These are phyloP conservation scores for Apocheima hispidaria DNA, from an alignment of 2,888 invertebrate genomes.

Conservation along the genomic window DNA sequence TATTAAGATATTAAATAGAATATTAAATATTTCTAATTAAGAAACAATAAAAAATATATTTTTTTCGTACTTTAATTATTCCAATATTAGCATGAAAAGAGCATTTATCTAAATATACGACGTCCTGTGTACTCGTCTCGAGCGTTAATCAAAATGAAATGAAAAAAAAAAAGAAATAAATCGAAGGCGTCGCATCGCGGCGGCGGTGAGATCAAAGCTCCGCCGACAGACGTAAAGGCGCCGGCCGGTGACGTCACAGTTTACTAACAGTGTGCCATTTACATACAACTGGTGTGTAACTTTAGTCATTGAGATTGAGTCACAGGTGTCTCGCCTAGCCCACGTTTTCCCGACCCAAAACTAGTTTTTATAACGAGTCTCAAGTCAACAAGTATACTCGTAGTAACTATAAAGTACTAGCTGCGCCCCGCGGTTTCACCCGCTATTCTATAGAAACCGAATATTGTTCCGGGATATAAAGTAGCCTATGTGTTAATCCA, in stretches of 20 bases:
- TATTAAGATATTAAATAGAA: too few species aligned
- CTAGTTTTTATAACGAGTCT: too few species aligned
- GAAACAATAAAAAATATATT: too few species aligned
- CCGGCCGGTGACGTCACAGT: constrained; percentile 38
- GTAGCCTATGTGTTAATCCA: too few species aligned
- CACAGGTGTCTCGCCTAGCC: background rate
- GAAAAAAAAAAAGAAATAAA: constrained; percentile 71
- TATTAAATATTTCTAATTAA: too few species aligned
- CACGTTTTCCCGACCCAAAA: too few species aligned
- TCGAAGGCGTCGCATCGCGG: constrained; percentile 63
- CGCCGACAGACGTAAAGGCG: constrained; percentile 58
- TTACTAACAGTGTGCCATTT: constrained; percentile 5
- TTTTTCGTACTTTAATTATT: background rate
- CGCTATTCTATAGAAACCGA: too few species aligned
- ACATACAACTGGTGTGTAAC: background rate
- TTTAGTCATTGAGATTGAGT: background rate
- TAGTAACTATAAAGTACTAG: too few species aligned
- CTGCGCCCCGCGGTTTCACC: too few species aligned
- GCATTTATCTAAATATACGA: constrained; percentile 7
- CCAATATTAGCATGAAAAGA: constrained; percentile 10
- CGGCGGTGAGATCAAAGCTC: constrained; percentile 65
- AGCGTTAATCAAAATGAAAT: constrained; percentile 57
- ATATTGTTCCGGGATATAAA: too few species aligned
- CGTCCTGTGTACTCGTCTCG: constrained; percentile 7
- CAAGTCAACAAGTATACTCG: too few species aligned